Base-by-base conservation (phyloP, 2,797 vertebrate genomes). In the Vireo griseus region DNA sequence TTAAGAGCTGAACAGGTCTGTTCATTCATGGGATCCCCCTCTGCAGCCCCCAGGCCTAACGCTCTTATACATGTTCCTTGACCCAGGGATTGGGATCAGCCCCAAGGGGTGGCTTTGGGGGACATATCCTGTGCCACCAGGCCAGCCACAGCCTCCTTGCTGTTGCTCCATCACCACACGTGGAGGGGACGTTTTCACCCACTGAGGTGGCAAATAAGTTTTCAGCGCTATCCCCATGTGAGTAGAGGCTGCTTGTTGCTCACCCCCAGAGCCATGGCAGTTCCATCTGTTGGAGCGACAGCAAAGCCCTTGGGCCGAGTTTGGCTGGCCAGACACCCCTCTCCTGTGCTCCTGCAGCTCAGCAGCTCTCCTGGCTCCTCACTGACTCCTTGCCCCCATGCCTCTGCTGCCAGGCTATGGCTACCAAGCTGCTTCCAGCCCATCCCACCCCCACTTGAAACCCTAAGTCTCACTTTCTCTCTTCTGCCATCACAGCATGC, bases 371-470 rank as follows among this genome's bases (percentile, higher is more conserved):
- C 4, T 4, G 3, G 33, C n/a, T 90, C 39, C 40, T 73, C 5
- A 59, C 10, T 9, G 35, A 13, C 58, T 84, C 47, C 47, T 55
- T 31, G 3, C 19, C n/a, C 50, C 72, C 20, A 13, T 22, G 42
- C 2, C 40, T 31, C 28, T 22, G 29, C 59, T 19, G 42, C 62
- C 13, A 67, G 21, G 37, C 69, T 35, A 13, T 1, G 2, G 42
- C 66, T 54, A 20, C 2, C 1, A 24, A 29, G 77, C 31, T 10
- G 10, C 55, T 87, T 73, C 78, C 28, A 79, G 35, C n/a, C 54
- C 44, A 58, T 10, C 24, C 29, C 3, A 0, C 9, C n/a, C 20
- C 59, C 1, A 0, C 54, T 54, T 0, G 0, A 54, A 31, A 17
- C 14, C n/a, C 5, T 14, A 22, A 24, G 29, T 24, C 31, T 13